These are phyloP conservation scores for Galagoides demidoff DNA, from an alignment of 2,797 vertebrate species.

Conservation along the genomic window DNA sequence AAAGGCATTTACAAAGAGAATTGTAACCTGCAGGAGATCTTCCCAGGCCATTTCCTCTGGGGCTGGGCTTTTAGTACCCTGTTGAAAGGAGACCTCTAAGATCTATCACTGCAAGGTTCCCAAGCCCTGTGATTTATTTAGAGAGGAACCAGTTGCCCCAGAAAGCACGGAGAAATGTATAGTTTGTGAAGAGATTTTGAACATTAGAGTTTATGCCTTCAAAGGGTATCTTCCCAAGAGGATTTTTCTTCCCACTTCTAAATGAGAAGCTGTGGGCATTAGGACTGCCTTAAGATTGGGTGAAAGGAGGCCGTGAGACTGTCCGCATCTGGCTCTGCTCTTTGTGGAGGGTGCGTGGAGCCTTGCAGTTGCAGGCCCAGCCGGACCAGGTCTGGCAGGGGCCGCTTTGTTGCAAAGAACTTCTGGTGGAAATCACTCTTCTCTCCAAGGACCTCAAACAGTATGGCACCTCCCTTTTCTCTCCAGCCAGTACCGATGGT, in stretches of 20 bases:
- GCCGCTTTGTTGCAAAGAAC: neutral
- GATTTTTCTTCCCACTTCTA: neutral
- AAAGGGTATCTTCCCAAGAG: constrained; percentile 51
- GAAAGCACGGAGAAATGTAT: neutral
- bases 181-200: constrained; percentile 60
- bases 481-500: accelerated
- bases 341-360: neutral
- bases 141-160: constrained; percentile 41
- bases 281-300: constrained; percentile 12
- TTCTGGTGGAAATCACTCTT: neutral
- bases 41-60: neutral
- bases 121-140: constrained; percentile 34
- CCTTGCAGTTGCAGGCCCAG: neutral
- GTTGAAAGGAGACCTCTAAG: constrained; percentile 13
- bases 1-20: neutral
- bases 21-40: neutral
- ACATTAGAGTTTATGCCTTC: constrained; percentile 58
- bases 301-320: constrained; percentile 28
- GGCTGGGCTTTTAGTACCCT: neutral
- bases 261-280: constrained; percentile 46
- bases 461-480: neutral
- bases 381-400: neutral
- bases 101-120: neutral
- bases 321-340: constrained; percentile 1
- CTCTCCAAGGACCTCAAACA: neutral